Percentiles rank a stretch among this genome's conserved stretches.
phyloP scores from a whole-genome alignment of 2,113 vertebrate species.

The Mionectes macconnelli region DNA sequence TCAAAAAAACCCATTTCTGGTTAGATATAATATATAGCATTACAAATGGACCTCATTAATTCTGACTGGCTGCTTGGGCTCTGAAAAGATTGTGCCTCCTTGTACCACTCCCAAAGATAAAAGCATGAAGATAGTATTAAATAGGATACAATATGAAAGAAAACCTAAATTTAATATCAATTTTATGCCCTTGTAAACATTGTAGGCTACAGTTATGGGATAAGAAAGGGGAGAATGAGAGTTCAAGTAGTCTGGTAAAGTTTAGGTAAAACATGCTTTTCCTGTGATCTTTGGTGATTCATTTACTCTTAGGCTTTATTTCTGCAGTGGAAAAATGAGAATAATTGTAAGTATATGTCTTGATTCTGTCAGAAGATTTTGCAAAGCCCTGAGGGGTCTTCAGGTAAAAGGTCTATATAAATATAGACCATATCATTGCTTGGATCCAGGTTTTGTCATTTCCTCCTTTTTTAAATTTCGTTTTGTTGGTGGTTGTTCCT shows the following conservation, averaged over 20 bases:
- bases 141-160: not conserved
- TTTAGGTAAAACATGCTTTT: not conserved
- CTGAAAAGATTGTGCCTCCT: not conserved
- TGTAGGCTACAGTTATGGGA: not conserved
- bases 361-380: not conserved
- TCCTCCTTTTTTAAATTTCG: not conserved
- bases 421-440: not conserved
- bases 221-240: not conserved
- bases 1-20: not conserved
- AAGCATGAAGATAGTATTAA: not conserved
- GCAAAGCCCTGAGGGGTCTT: not conserved
- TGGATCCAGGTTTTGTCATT: not conserved
- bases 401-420: not conserved
- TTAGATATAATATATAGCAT: not conserved
- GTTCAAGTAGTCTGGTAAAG: not conserved
- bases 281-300: not conserved
- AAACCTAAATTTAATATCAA: not conserved
- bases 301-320: not conserved
- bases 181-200: not conserved
- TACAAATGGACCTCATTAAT: not conserved
- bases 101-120: not conserved
- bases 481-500: not conserved
- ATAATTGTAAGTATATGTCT: not conserved
- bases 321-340: not conserved
- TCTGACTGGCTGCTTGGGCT: not conserved